Base-by-base conservation (phyloP, 1,140 invertebrate species). In the Bursaphelenchus mucronatus region DNA sequence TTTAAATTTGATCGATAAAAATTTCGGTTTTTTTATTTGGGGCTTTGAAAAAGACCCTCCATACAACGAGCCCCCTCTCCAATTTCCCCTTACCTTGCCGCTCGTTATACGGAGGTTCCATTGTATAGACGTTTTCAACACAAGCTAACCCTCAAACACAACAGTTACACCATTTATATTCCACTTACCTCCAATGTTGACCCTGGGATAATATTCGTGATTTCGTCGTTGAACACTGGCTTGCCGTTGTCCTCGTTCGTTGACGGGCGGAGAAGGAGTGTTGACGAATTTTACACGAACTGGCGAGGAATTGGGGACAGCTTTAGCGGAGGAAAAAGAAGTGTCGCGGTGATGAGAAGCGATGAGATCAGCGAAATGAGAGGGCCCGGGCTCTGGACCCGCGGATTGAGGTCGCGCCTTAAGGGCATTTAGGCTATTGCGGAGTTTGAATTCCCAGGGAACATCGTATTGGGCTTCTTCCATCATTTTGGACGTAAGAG, bases 381-480 rank as follows among this genome's bases (percentile, higher is more conserved):
- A 30, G 30, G 30, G 30, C 30, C 30, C 30, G 2, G 30, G 30
- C 30, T 30, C 30, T 1, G 30, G 30, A 3, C 30, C 30, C 30
- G 53, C 19, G 13, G 53, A 55, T n/a, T 55, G 53, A 21, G 53
- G 53, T 44, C 53, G 13, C 13, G 53, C 19, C 13, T 21, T n/a
- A 1, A 55, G 6, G 13, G 53, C 53, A 6, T 15, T n/a, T 6
- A 55, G 30, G 30, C 30, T 30, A 45, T 13, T 19, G 19, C 53
- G 53, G n/a, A 21, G 13, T 44, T 55, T 55, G n/a, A 55, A 45
- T 21, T 55, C 53, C 53, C 53, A 55, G n/a, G 53, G 53, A 55
- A 55, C 30, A 21, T 55, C 53, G 19, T 55, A 55, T 44, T 55
- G 53, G n/a, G 53, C 53, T 55, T 55, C 53, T 55, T 55, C 53